Conservation (phyloP, 1,140 invertebrate species). For the Tetramorium alpestre region DNA sequence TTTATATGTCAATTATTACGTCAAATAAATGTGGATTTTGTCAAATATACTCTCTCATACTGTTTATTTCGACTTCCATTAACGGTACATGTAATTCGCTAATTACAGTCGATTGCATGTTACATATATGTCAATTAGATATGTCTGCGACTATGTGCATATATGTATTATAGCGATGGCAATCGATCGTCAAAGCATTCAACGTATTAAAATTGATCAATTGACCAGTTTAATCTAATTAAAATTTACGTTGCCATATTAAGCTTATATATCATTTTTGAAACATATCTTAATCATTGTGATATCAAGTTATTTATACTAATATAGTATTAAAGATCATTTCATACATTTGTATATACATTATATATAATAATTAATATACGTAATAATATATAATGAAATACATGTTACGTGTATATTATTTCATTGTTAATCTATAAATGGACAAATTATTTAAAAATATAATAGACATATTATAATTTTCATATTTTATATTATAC, state of each 20-base stretch:
- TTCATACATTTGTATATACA: too few relatives aligned
- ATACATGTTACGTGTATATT: background rate
- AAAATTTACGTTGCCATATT: constrained; percentile 9
- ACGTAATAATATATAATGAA: too few relatives aligned
- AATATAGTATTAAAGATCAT: background rate
- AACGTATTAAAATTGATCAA: constrained; percentile 35
- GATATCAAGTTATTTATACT: background rate
- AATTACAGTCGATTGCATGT: constrained; percentile 11
- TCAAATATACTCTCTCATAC: background rate
- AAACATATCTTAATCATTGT: background rate
- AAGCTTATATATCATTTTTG: constrained; percentile 15
- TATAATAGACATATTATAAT: background rate
- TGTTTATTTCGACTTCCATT: constrained; percentile 25
- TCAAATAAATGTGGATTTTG: constrained; percentile 18
- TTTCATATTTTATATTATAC: background rate
- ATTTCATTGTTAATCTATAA: background rate
- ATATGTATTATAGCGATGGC: background rate
- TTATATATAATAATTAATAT: background rate
- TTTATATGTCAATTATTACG: constrained; percentile 16
- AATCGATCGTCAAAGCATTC: constrained; percentile 19
- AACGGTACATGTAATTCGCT: constrained; percentile 10
- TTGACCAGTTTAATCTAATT: background rate
- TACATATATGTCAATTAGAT: constrained; percentile 24
- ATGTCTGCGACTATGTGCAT: background rate
- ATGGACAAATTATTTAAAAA: background rate